Conservation (phyloP, 2,888 invertebrate species). For the Ormyrus pomaceus region DNA sequence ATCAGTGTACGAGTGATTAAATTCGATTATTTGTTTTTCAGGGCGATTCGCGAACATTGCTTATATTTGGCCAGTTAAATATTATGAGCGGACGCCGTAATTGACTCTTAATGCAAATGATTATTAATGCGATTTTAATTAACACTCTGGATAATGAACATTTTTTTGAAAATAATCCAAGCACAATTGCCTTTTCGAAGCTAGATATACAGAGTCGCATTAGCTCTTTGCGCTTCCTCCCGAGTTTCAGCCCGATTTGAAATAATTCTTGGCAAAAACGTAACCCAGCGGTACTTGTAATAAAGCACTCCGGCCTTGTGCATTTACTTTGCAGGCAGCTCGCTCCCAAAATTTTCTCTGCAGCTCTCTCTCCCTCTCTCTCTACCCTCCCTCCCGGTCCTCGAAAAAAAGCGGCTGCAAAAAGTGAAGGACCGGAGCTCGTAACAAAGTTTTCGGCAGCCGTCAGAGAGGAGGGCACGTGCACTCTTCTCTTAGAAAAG, state of each 20-base stretch:
- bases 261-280: no score
- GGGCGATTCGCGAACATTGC: constrained; percentile 27
- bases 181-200: no score
- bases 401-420: not conserved
- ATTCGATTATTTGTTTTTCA: constrained; percentile 51
- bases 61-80: constrained; percentile 36
- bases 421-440: not conserved
- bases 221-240: no score
- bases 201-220: no score
- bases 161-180: no score
- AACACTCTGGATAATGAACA: not conserved
- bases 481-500: constrained; percentile 10
- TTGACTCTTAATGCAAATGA: constrained; percentile 23
- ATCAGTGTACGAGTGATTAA: constrained; percentile 54
- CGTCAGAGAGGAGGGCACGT: not conserved
- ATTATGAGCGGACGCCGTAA: constrained; percentile 12
- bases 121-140: not conserved
- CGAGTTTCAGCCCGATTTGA: no score
- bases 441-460: constrained; percentile 24
- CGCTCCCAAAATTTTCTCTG: no score
- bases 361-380: no score
- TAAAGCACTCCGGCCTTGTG: no score
- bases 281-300: no score
- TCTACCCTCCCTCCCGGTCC: no score
- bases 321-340: no score